Evolutionary conservation across 2,797 vertebrate genomes (phyloP), one percentile per base, ranked within the genome.

Genomic region (Microtus californicus): DNA sequence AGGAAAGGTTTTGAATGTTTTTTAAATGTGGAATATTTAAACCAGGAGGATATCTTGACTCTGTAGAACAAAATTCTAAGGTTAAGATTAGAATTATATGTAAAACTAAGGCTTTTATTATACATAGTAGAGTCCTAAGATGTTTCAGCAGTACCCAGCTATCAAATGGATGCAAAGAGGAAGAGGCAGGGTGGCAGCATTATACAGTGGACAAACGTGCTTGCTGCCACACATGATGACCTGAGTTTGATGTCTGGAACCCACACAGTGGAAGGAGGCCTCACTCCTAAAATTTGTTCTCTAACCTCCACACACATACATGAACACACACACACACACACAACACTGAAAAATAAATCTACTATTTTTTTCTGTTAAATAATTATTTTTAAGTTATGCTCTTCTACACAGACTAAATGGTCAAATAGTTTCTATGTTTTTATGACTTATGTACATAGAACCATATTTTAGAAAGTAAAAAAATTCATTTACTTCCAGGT

Each of bases 391-490:
- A 92, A 87, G 5, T 83, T 95, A 61, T n/a, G 34, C 12, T 90
- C 31, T 77, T 96, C 29, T 87, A 14, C 63, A 51, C 83, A 79
- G 31, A 76, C 65, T 87, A 11, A 83, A 83, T 40, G 21, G 65
- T 87, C 27, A 89, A 59, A 76, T 91, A 87, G 40, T 88, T 96
- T 85, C n/a, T 67, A 31, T 65, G 61, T 80, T 96, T 97, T 93
- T 71, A 67, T 86, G 93, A 89, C 14, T 92, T 87, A 93, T 89
- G 27, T 81, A 51, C 25, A 78, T 59, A 94, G 4, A 34, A 17
- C 25, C 14, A 11, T 91, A 85, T 85, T 95, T 95, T 96, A 81
- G 87, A 93, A 74, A 40, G 37, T 43, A 27, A 71, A 74, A 91
- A 85, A 67, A 69, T 82, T 89, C 5, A 81, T 63, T 89, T 93